phyloP scores from a whole-genome alignment of 2,888 invertebrate species.

The Horisme vitalbata region DNA sequence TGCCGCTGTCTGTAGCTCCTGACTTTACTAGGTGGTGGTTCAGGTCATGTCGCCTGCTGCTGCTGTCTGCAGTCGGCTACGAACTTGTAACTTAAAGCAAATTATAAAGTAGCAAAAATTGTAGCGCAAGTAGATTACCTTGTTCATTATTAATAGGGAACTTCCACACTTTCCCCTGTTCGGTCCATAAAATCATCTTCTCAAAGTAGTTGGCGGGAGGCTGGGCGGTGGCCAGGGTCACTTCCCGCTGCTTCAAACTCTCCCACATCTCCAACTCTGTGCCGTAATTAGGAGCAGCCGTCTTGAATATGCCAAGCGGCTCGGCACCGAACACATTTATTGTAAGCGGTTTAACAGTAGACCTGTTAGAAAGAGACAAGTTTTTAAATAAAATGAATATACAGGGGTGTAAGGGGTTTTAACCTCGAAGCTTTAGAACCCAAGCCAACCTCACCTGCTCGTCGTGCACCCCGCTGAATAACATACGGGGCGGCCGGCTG shows the following conservation, averaged over 20 bases:
- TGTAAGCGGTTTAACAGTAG: conserved; percentile 44
- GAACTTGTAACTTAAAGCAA: no score
- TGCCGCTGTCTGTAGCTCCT: no score
- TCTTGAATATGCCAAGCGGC: conserved; percentile 86
- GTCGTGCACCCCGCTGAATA: no score
- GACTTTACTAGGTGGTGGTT: no score
- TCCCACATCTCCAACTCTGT: conserved; percentile 87
- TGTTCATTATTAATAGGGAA: conserved; percentile 99
- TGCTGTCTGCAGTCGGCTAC: no score
- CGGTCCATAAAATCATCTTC: conserved; percentile 96
- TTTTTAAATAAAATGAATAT: no score
- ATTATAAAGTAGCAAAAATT: no score
- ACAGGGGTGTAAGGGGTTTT: no score
- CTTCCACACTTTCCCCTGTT: conserved; percentile 96
- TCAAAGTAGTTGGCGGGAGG: conserved; percentile 95
- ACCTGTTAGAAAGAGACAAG: conserved; percentile 2
- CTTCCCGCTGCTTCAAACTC: conserved; percentile 83
- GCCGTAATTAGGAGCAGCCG: conserved; percentile 57
- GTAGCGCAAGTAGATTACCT: conserved; percentile 68
- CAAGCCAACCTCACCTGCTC: no score
- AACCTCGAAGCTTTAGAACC: no score
- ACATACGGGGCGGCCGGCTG: no score
- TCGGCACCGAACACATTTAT: conserved; percentile 85
- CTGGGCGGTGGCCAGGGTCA: conserved; percentile 86
- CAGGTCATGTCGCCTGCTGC: no score